These are phyloP conservation scores for Acrobasis suavella DNA, from an alignment of 2,888 invertebrate species.

Conservation along the genomic window DNA sequence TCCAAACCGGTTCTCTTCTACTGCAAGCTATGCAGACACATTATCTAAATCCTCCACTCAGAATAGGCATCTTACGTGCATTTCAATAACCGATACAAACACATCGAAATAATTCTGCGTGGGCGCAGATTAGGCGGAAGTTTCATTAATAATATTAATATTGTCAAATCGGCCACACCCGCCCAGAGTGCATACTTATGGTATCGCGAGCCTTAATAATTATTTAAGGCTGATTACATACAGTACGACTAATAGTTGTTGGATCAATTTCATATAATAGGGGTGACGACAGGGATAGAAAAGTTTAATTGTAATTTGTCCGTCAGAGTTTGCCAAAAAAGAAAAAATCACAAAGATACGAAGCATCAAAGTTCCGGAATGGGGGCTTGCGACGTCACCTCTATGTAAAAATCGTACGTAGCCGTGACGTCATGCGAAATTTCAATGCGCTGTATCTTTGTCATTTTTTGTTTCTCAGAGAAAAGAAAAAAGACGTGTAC, in stretches of 20 bases:
- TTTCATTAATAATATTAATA: neutral
- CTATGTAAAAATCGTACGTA: no score
- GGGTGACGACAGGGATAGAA: no score
- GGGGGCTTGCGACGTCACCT: no score
- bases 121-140: conserved; percentile 15
- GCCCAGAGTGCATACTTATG: neutral
- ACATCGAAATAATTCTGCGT: neutral
- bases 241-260: neutral
- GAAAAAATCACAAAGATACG: no score
- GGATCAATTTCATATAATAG: no score
- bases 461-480: no score
- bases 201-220: neutral
- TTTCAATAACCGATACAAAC: conserved; percentile 13
- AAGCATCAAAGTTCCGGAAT: no score
- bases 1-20: neutral
- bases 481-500: no score
- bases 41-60: conserved; percentile 1
- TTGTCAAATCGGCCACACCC: neutral
- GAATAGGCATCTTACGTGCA: conserved; percentile 1
- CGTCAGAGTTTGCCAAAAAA: no score
- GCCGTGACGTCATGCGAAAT: no score
- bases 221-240: neutral
- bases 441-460: no score
- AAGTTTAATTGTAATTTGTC: no score
- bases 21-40: neutral